A percentile compares a stretch with the other conserved stretches of the same genome.
Conservation (phyloP, 2,797 vertebrate genomes). For the Luscinia megarhynchos region DNA sequence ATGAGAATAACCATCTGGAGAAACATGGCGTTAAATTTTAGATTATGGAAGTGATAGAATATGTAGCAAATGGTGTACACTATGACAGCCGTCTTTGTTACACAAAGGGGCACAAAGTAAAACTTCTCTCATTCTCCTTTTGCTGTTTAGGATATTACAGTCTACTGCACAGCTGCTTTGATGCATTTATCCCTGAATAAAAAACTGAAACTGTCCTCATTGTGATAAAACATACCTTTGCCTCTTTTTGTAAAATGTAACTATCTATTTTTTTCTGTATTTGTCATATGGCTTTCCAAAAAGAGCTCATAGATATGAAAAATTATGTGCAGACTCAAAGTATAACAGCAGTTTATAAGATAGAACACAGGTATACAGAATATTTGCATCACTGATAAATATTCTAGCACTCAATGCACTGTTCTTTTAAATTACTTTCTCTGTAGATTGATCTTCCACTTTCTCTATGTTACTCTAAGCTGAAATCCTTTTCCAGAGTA, state of each 20-base stretch:
- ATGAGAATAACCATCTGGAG: not conserved
- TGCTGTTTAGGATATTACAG: not conserved
- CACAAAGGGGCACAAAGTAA: not conserved
- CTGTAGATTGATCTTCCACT: not conserved
- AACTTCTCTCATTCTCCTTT: not conserved
- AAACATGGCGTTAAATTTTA: not conserved
- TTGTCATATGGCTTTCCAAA: rapidly evolving
- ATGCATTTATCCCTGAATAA: not conserved
- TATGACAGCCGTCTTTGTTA: not conserved
- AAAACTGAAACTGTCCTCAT: not conserved
- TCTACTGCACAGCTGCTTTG: not conserved
- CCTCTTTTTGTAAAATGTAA: not conserved
- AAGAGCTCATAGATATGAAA: not conserved
- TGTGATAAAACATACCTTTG: not conserved
- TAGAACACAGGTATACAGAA: not conserved
- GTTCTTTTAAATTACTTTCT: not conserved
- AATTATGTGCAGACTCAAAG: not conserved
- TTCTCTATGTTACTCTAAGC: not conserved
- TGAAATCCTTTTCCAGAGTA: not conserved
- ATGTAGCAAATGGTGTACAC: not conserved
- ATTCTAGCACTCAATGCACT: not conserved
- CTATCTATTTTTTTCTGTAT: not conserved
- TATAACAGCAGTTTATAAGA: not conserved
- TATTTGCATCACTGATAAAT: not conserved
- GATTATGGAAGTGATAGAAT: not conserved